Evolutionary conservation across 2,797 vertebrate species (phyloP).

Genomic region (Picus viridis): DNA sequence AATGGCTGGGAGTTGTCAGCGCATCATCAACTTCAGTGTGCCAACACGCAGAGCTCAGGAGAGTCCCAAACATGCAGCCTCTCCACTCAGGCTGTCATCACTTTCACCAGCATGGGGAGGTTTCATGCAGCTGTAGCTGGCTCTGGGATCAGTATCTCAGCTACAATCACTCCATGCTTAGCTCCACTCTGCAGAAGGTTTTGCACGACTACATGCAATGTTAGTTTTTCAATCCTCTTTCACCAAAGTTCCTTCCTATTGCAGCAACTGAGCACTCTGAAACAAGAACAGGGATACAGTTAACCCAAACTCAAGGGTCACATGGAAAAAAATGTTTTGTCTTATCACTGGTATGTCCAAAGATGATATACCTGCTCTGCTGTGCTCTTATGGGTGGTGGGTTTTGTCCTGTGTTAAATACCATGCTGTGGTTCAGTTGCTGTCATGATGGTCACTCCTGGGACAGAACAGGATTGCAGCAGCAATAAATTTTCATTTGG

Average conservation of each 20-base stretch:
- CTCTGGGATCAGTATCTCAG: not conserved
- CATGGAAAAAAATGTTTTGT: not conserved
- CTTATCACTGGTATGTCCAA: not conserved
- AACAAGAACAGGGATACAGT: not conserved
- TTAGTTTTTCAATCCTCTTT: not conserved
- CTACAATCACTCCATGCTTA: too few species aligned
- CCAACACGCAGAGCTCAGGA: not conserved
- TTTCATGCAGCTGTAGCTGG: not conserved
- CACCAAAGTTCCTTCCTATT: not conserved
- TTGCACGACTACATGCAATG: not conserved
- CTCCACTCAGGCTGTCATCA: not conserved
- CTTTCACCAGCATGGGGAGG: not conserved
- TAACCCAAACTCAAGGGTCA: not conserved
- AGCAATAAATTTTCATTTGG: not conserved
- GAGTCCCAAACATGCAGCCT: not conserved
- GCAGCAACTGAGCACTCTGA: not conserved
- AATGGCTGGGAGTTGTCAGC: not conserved
- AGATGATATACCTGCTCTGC: not conserved
- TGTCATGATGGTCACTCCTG: not conserved
- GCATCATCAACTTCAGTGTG: not conserved
- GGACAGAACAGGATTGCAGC: not conserved
- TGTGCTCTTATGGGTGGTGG: not conserved
- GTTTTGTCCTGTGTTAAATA: not conserved
- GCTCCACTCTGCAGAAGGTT: not conserved
- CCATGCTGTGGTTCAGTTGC: fast-evolving